Evolutionary conservation across 1,140 invertebrate genomes (phyloP), one percentile per base, ranked within the genome.

Genomic region (Apis dorsata): DNA sequence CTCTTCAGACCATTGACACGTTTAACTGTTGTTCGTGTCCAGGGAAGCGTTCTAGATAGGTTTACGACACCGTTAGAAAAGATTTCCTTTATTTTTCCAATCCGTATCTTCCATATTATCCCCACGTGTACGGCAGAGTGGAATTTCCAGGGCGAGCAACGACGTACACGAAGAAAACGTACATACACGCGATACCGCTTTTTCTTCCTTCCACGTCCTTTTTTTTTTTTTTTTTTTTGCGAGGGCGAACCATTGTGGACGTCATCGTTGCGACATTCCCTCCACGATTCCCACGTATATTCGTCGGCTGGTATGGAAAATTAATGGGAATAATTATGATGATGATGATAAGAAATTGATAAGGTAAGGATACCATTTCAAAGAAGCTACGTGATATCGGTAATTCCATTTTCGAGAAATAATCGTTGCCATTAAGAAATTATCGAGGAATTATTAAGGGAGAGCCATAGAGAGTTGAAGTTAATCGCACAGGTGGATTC

Each of bases 241-340:
- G 28, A 62, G 72, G 65, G 75, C 79, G 28, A 69, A 84, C 70
- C 71, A 74, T 81, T 83, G 85, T 77, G 84, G 84, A 86, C 2
- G 28, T 86, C 80, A 86, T 79, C 76, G 74, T 86, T 72, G 62
- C 55, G 11, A 21, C 79, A 60, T 76, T 74, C 84, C 19, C 57
- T 69, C 60, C 44, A n/a, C 44, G 63, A 68, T 81, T 81, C 80
- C 44, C 73, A 81, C 80, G 51, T 28, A 81, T 57, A 76, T 65
- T 60, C 28, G 19, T 24, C 49, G 21, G 57, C 72, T n/a, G 34
- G 72, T 17, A 15, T 15, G 51, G 15, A 71, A 55, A 24, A 71
- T 71, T 13, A 24, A 55, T 24, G 24, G 7, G 17, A 72, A 24
- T 1, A 3, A 70, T 24, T 13, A 34, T 8, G 8, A 13, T 3